These are phyloP conservation scores for Atethmia centrago DNA, from an alignment of 2,888 invertebrate genomes.

Conservation along the genomic window DNA sequence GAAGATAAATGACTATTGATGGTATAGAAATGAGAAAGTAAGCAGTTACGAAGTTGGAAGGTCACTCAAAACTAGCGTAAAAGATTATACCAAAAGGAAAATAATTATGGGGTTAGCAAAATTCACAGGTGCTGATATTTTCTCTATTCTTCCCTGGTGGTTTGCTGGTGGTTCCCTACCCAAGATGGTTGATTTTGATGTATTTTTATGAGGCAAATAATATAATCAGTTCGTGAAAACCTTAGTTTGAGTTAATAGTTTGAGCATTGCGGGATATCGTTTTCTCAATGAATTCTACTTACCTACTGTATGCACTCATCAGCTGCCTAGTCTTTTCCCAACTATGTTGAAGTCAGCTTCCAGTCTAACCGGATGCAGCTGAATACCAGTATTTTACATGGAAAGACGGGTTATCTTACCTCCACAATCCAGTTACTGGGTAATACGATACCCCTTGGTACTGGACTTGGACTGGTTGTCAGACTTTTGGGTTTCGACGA, in stretches of 20 bases:
- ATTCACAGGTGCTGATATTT: neutral
- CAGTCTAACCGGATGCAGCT: neutral
- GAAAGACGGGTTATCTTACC: too few relatives aligned
- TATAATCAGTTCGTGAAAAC: neutral
- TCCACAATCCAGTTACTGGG: too few relatives aligned
- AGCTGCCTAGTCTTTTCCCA: too few relatives aligned
- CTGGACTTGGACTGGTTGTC: too few relatives aligned
- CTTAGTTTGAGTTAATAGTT: neutral
- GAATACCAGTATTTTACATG: too few relatives aligned
- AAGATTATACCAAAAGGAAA: neutral
- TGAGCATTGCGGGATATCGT: neutral
- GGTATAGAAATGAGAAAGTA: slow-evolving; percentile 12
- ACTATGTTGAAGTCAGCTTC: too few relatives aligned
- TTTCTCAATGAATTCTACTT: neutral
- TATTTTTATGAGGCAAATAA: neutral
- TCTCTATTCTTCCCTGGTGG: neutral
- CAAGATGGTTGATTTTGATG: neutral
- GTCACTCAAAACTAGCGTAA: slow-evolving; percentile 8
- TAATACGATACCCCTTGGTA: too few relatives aligned
- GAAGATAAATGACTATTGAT: slow-evolving; percentile 14
- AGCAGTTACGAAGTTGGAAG: slow-evolving; percentile 7
- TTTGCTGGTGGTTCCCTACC: neutral
- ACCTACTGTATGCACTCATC: neutral
- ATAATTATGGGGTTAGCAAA: neutral
- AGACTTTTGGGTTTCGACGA: too few relatives aligned